These are phyloP conservation scores for Noturus placidus DNA, from an alignment of 2,113 vertebrate genomes.

Conservation along the genomic window DNA sequence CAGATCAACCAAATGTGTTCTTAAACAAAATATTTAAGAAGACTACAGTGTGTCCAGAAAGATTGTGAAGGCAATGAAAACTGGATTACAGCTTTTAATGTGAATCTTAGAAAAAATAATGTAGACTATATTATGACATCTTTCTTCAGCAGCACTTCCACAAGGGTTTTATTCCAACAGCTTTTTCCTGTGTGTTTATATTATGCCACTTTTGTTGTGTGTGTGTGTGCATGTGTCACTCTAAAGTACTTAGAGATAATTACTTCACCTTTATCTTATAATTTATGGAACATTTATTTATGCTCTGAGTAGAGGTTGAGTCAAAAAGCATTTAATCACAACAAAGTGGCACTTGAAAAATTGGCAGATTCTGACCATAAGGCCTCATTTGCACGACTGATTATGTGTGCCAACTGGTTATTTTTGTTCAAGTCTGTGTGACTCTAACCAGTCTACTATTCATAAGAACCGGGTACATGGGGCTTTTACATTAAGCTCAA, in stretches of 20 bases:
- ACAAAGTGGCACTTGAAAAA: slow-evolving; percentile 46
- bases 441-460: slow-evolving; percentile 45
- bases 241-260: slow-evolving; percentile 15
- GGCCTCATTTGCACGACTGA: slow-evolving; percentile 63
- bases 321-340: slow-evolving; percentile 59
- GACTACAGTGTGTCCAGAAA: neutral
- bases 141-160: neutral
- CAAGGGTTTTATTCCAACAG: neutral
- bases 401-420: slow-evolving; percentile 56
- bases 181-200: neutral
- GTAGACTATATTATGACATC: neutral
- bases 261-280: slow-evolving; percentile 47
- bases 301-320: slow-evolving; percentile 49
- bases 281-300: slow-evolving; percentile 55
- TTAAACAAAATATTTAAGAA: neutral
- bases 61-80: neutral
- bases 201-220: neutral
- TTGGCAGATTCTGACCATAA: slow-evolving; percentile 48
- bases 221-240: neutral
- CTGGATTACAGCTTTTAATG: neutral
- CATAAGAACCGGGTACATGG: neutral
- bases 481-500: slow-evolving; percentile 12
- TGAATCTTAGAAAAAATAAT: neutral
- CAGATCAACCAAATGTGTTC: neutral
- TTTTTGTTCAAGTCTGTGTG: slow-evolving; percentile 46